Percentiles rank a stretch among this genome's conserved stretches.
These are phyloP conservation scores for Microcebus tavaratra DNA, from an alignment of 2,113 vertebrate genomes.

Conservation along the genomic window DNA sequence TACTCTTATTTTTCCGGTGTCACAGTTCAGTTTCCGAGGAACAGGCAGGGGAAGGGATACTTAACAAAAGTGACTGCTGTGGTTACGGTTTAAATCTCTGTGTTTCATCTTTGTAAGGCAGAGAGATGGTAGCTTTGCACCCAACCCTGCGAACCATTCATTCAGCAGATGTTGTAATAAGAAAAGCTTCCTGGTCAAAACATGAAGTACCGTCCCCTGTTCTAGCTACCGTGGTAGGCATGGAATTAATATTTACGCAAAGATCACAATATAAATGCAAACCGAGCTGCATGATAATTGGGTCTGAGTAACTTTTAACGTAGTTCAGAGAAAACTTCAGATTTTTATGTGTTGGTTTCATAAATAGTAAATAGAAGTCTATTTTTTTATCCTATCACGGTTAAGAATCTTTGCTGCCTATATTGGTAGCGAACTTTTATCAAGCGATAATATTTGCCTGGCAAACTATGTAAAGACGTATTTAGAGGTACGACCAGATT, in stretches of 20 bases:
- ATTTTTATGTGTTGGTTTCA: background rate
- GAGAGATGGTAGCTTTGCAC: background rate
- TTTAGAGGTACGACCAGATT: background rate
- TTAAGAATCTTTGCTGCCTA: background rate
- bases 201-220: background rate
- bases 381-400: background rate
- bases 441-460: background rate
- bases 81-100: background rate
- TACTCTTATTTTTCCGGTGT: background rate
- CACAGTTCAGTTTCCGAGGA: background rate
- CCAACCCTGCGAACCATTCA: background rate
- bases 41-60: no score
- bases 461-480: no score
- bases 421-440: background rate
- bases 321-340: background rate
- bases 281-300: background rate
- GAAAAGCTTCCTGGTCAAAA: background rate
- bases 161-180: background rate
- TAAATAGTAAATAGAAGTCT: background rate
- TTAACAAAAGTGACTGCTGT: background rate
- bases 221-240: background rate
- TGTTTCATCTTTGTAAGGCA: background rate
- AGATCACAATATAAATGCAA: background rate
- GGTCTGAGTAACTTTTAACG: background rate
- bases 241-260: background rate